phyloP scores from a whole-genome alignment of 2,113 vertebrate species.

The Myrmecobius fasciatus region DNA sequence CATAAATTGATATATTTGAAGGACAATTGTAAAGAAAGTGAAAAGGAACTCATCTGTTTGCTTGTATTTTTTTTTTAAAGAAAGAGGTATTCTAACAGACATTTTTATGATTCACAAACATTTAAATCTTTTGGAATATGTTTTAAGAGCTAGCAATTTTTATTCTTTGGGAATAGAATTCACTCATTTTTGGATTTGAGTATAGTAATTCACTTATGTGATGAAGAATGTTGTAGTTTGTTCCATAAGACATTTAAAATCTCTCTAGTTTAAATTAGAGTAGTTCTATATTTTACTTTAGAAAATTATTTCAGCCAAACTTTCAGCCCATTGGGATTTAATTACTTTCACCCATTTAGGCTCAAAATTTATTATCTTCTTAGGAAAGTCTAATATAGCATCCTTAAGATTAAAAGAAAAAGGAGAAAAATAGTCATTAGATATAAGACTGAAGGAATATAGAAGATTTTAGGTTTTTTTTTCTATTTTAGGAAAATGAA shows the following conservation, averaged over 20 bases:
- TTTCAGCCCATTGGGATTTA: constrained; percentile 71
- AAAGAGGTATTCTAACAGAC: background rate
- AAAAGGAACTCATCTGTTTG: background rate
- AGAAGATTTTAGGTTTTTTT: constrained; percentile 18
- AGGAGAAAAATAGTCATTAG: background rate
- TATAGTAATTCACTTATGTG: constrained; percentile 51
- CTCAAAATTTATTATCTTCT: constrained; percentile 64
- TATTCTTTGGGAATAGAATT: constrained; percentile 45
- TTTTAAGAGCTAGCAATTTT: constrained; percentile 43
- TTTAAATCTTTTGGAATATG: constrained; percentile 49
- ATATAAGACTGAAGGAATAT: constrained; percentile 9
- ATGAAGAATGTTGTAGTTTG: constrained; percentile 62
- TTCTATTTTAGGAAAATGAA: constrained; percentile 67
- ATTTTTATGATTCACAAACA: background rate
- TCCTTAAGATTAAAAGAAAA: constrained; percentile 36
- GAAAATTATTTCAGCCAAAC: constrained; percentile 73
- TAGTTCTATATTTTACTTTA: constrained; percentile 64
- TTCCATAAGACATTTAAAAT: constrained; percentile 69
- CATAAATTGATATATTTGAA: background rate
- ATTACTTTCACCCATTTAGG: constrained; percentile 64
- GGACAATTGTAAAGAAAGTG: constrained; percentile 4
- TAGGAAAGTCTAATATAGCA: constrained; percentile 55
- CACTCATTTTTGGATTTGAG: constrained; percentile 58
- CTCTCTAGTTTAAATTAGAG: constrained; percentile 61
- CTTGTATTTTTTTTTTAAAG: background rate